Base-by-base conservation (phyloP, 2,888 invertebrate species). In the Hanleya hanleyi region DNA sequence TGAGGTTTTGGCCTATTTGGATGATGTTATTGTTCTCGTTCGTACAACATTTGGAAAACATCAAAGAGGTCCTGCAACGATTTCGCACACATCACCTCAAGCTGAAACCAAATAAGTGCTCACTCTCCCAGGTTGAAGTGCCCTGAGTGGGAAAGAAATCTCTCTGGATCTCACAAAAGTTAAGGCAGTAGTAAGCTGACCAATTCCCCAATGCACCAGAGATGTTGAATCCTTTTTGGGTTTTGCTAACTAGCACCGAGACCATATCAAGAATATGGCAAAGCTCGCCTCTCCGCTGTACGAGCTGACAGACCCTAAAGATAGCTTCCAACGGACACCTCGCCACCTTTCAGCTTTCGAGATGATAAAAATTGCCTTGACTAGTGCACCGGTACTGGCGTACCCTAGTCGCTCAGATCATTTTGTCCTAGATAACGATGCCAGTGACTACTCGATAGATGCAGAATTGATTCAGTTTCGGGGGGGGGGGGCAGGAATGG, bases 21-120 rank as follows among this genome's bases (percentile, higher is more conserved):
- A 81, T 51, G 83, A 83, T 51, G 70, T 78, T 1, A 41, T 81
- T 7, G 80, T 80, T 2, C 64, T 79, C 47, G 81, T 77, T 18
- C 68, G 36, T 69, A 1, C 66, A 73, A 1, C 77, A 78, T 61
- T n/a, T 76, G 9, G 9, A 41, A 1, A 79, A 77, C 32, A 38
- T n/a, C n/a, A n/a, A n/a, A n/a, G n/a, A n/a, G n/a, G n/a, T n/a
- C n/a, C n/a, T n/a, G n/a, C n/a, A n/a, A n/a, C n/a, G n/a, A n/a
- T n/a, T n/a, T n/a, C n/a, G n/a, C n/a, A n/a, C n/a, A n/a, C n/a
- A n/a, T n/a, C n/a, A n/a, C n/a, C n/a, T n/a, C n/a, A n/a, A n/a
- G n/a, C n/a, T n/a, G n/a, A n/a, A n/a, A n/a, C n/a, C n/a, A n/a
- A n/a, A n/a, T n/a, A n/a, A n/a, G n/a, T n/a, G n/a, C n/a, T n/a